These are phyloP conservation scores for Parazoanthus swiftii DNA, from an alignment of 92 coral and sea anemone genomes.

Conservation along the genomic window DNA sequence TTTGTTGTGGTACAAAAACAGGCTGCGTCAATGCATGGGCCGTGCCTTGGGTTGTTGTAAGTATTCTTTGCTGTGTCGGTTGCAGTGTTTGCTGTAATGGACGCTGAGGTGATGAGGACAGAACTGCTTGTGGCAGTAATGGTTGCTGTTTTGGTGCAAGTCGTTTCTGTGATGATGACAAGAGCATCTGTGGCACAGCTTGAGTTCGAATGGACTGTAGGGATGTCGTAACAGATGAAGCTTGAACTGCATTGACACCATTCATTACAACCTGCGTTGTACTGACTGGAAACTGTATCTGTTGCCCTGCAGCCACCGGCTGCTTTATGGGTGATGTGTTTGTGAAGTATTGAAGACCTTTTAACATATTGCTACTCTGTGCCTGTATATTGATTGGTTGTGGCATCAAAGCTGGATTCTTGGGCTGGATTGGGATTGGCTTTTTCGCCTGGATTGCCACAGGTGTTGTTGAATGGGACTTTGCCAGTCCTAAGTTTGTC, in stretches of 20 bases:
- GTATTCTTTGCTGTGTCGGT: conserved; percentile 37
- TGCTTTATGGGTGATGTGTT: conserved; percentile 43
- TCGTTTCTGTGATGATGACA: conserved; percentile 54
- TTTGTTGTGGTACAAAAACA: conserved; percentile 29
- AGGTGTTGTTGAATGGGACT: conserved; percentile 46
- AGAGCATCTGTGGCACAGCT: conserved; percentile 19
- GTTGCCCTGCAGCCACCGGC: conserved; percentile 26
- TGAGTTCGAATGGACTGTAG: conserved; percentile 26
- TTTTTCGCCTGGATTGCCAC: conserved; percentile 77
- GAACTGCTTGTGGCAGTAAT: conserved; percentile 64
- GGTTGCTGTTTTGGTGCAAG: conserved; percentile 84
- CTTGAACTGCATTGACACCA: conserved; percentile 34
- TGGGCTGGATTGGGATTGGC: conserved; percentile 85
- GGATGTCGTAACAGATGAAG: conserved; percentile 1
- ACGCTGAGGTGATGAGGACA: conserved; percentile 56
- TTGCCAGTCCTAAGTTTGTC: conserved; percentile 27
- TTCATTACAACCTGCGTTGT: conserved; percentile 41
- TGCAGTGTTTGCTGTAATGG: conserved; percentile 30
- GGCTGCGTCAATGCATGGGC: conserved; percentile 20
- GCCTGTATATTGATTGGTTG: conserved; percentile 42
- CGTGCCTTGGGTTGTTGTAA: conserved; percentile 7
- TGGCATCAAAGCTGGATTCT: conserved; percentile 64
- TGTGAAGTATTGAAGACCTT: conserved; percentile 44
- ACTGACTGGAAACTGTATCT: conserved; percentile 43
- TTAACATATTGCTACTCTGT: conserved; percentile 41